phyloP scores from a whole-genome alignment of 2,888 invertebrate species.

The Brachycybe producta region DNA sequence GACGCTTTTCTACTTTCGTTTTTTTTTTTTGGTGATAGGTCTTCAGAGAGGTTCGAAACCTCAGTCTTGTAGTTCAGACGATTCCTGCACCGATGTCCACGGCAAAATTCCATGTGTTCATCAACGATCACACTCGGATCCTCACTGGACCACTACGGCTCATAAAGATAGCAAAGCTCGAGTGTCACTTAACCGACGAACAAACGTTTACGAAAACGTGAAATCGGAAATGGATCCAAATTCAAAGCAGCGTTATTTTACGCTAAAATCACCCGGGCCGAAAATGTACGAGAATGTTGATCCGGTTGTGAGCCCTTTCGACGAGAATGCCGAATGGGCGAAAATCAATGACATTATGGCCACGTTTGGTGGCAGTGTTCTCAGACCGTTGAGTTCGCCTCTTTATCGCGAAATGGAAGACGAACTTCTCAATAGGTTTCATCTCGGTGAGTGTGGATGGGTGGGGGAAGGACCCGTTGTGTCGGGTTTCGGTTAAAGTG shows the following conservation, averaged over 20 bases:
- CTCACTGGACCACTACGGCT: background rate
- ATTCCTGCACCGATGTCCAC: constrained; percentile 16
- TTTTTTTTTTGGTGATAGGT: constrained; percentile 19
- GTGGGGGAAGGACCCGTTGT: too few species aligned
- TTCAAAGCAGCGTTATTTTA: background rate
- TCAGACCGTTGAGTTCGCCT: constrained; percentile 42
- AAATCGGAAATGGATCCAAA: constrained; percentile 3
- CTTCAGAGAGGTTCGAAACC: constrained; percentile 23
- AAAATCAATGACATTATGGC: constrained; percentile 93
- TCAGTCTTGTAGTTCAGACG: constrained; percentile 17
- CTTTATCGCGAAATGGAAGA: constrained; percentile 28
- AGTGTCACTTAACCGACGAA: background rate
- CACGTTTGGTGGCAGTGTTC: constrained; percentile 56
- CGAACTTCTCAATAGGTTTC: constrained; percentile 23
- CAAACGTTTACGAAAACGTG: constrained; percentile 10
- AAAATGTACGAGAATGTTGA: constrained; percentile 4
- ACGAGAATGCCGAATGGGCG: constrained; percentile 91
- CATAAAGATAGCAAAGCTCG: background rate
- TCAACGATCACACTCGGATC: background rate
- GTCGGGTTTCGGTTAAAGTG: constrained; percentile 22
- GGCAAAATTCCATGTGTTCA: constrained; percentile 4
- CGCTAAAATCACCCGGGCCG: constrained; percentile 2
- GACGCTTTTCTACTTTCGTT: too few species aligned
- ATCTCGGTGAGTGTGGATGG: constrained; percentile 26
- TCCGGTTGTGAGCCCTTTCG: constrained; percentile 64